A percentile compares a stretch with the other conserved stretches of the same genome.
Evolutionary conservation across 2,888 invertebrate genomes (phyloP).

Genomic region (Agrotis clavis): DNA sequence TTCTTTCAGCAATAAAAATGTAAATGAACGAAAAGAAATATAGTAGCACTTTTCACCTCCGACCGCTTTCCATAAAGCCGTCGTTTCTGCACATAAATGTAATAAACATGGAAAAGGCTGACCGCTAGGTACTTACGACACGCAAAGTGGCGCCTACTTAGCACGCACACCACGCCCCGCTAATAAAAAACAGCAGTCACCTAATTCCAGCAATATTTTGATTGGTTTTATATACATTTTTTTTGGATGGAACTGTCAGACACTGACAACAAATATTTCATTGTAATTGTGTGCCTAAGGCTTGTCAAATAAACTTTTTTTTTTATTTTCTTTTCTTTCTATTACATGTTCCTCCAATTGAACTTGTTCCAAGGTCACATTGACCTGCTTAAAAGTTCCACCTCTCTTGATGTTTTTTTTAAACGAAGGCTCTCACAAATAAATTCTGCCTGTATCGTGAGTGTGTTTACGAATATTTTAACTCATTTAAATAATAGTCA

Average conservation of each 20-base stretch:
- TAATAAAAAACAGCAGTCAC: conserved; percentile 36
- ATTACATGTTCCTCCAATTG: no score
- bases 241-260: neutral
- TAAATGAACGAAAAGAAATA: conserved; percentile 36
- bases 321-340: no score
- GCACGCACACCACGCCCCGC: conserved; percentile 22
- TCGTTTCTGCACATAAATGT: conserved; percentile 42
- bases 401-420: no score
- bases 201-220: conserved; percentile 19
- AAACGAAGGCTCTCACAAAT: no score
- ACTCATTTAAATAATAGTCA: no score
- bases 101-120: conserved; percentile 54
- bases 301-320: no score
- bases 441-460: no score
- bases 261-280: no score
- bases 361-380: no score
- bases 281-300: no score
- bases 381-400: no score
- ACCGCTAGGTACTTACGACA: conserved; percentile 49
- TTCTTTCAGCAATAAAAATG: conserved; percentile 29
- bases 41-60: conserved; percentile 18
- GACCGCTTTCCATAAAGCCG: conserved; percentile 36
- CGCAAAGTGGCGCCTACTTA: conserved; percentile 56
- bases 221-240: neutral
- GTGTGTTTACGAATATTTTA: no score